These are phyloP conservation scores for Sipha flava DNA, from an alignment of 1,140 invertebrate genomes.

Conservation along the genomic window DNA sequence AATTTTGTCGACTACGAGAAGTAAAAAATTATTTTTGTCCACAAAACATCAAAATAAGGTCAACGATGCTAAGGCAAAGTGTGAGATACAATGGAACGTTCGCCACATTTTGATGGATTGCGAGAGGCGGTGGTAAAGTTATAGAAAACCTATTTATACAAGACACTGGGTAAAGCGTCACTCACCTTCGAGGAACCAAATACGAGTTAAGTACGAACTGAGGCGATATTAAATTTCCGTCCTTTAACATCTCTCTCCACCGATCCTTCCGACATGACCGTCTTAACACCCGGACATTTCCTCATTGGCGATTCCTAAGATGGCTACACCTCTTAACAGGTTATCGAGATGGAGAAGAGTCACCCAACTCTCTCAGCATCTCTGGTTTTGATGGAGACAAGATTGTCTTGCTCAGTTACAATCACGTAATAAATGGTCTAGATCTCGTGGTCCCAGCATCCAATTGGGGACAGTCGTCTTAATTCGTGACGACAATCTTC, in stretches of 20 bases:
- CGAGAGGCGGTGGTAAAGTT: not conserved
- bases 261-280: not conserved
- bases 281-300: slow-evolving; percentile 42
- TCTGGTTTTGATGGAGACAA: too few species aligned
- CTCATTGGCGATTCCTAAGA: slow-evolving; percentile 37
- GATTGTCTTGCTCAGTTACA: too few species aligned
- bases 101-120: not conserved
- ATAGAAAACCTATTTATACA: slow-evolving; percentile 39
- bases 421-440: too few species aligned
- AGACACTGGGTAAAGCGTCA: not conserved
- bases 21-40: not conserved
- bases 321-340: not conserved
- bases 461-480: too few species aligned
- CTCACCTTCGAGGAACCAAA: slow-evolving; percentile 37
- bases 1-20: not conserved
- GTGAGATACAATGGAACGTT: not conserved
- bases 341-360: not conserved
- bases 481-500: too few species aligned
- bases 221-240: slow-evolving; percentile 42
- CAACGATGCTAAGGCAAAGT: not conserved
- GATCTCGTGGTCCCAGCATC: too few species aligned
- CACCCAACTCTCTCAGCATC: too few species aligned
- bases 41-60: not conserved
- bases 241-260: slow-evolving; percentile 34
- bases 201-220: slow-evolving; percentile 39